Base-by-base conservation (phyloP, 1,140 invertebrate species). In the Nomia melanderi region DNA sequence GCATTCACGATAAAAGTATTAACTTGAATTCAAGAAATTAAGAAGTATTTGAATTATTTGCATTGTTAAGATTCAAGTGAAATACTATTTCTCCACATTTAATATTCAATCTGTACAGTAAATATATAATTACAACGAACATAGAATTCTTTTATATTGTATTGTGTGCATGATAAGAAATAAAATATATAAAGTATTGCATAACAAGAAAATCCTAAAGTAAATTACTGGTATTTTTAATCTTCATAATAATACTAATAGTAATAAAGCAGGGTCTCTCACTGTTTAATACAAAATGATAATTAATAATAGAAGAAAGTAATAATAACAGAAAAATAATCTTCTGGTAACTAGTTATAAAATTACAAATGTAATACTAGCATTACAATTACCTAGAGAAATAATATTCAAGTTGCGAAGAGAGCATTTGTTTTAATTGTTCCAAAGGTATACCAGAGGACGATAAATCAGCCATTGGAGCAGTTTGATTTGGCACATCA, bases 321-420 rank as follows among this genome's bases (percentile, higher is more conserved):
- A 36, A 36, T 23, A n/a, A 33, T 20, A 56, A 29, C 5, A 27
- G 5, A 9, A 54, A 27, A 54, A 12, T 29, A 57, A 4, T 25
- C 50, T 53, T 53, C 20, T 5, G 9, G n/a, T 9, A 53, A 25
- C 3, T 53, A 25, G 1, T 20, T 23, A 53, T 47, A 47, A 47
- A 47, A 47, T 20, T 47, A 5, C 39, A 41, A 41, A 14, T 1
- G 17, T 41, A 41, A 27, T 36, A 11, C 12, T 20, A 5, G n/a
- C 6, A 53, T 47, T 25, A 54, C 31, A 23, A 50, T 66, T 92
- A 96, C 96, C 96, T 95, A 78, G 97, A 98, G 92, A 98, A 98
- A 91, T 97, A 98, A 90, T 97, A 97, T 93, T 98, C 97, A 81
- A 98, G 94, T 90, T 98, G 97, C 69, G 94, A 94, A 84, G 96